Evolutionary conservation across 2,113 vertebrate genomes (phyloP).

Genomic region (Crotophaga sulcirostris): DNA sequence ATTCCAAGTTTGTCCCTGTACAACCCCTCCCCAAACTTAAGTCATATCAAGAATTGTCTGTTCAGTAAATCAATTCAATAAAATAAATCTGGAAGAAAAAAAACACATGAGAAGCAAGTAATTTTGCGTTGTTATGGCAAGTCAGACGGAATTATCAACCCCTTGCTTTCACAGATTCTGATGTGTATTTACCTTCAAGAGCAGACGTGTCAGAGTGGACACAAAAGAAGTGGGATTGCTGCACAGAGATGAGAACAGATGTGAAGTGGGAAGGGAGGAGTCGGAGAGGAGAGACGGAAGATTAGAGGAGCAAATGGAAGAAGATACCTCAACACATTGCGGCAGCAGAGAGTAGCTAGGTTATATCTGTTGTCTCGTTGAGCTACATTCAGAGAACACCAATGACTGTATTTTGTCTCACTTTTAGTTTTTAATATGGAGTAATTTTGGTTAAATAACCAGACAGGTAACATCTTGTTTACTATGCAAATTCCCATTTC

Average conservation of each 20-base stretch:
- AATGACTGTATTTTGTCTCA: not conserved
- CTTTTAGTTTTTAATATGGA: not conserved
- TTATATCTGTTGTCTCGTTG: not conserved
- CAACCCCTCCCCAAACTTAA: not conserved
- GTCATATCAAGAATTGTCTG: not conserved
- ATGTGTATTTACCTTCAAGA: not conserved
- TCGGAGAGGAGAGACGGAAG: not conserved
- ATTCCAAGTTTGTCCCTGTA: not conserved
- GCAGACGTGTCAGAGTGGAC: not conserved
- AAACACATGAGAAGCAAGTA: not conserved
- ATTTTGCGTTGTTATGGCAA: not conserved
- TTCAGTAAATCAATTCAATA: not conserved
- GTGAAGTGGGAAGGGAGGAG: not conserved
- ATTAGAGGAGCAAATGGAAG: not conserved
- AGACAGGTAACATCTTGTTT: not conserved
- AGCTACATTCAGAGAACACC: not conserved
- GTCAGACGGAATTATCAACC: not conserved
- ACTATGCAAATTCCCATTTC: not conserved
- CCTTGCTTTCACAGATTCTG: not conserved
- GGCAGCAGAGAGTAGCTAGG: not conserved
- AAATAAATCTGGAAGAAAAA: not conserved
- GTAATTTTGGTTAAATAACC: not conserved
- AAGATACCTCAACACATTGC: fast-evolving
- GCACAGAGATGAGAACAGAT: not conserved
- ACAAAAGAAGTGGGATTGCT: not conserved